phyloP scores from a whole-genome alignment of 1,140 invertebrate species.

The Drosophila setifemur region DNA sequence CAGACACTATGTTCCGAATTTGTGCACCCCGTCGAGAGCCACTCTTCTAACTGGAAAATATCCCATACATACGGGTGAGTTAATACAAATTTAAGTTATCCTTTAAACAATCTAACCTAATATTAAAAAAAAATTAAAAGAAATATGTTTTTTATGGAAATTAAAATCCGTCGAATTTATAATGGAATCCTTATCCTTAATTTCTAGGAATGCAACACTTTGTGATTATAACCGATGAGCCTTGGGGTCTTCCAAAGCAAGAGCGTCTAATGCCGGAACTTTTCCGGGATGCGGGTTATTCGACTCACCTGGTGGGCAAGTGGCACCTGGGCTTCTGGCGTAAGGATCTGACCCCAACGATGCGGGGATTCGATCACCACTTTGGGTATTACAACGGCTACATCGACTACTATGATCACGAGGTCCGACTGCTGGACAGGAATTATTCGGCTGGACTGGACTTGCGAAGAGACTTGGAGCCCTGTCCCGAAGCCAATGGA shows the following conservation, averaged over 20 bases:
- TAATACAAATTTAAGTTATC: no score
- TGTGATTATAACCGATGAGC: slow-evolving; percentile 88
- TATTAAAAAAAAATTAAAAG: no score
- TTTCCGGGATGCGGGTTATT: slow-evolving; percentile 89
- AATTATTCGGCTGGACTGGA: slow-evolving; percentile 85
- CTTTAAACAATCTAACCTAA: no score
- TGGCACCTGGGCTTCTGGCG: slow-evolving; percentile 92
- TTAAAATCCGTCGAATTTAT: no score
- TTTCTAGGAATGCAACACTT: slow-evolving; percentile 89
- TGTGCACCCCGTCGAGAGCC: slow-evolving; percentile 91
- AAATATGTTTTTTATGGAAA: background rate
- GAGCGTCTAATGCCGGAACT: slow-evolving; percentile 90
- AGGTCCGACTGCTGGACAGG: slow-evolving; percentile 83
- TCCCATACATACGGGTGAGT: slow-evolving; percentile 89
- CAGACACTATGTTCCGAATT: slow-evolving; percentile 88
- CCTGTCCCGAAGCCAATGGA: slow-evolving; percentile 85
- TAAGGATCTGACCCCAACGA: slow-evolving; percentile 89
- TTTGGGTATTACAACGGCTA: slow-evolving; percentile 93
- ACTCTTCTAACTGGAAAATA: slow-evolving; percentile 92
- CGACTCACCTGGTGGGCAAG: slow-evolving; percentile 93
- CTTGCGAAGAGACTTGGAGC: slow-evolving; percentile 86
- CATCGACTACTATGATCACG: slow-evolving; percentile 92
- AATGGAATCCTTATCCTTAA: background rate
- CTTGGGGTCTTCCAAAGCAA: slow-evolving; percentile 88
- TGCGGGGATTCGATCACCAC: slow-evolving; percentile 91